phyloP scores from a whole-genome alignment of 2,113 vertebrate genomes.

The Collichthys lucidus region DNA sequence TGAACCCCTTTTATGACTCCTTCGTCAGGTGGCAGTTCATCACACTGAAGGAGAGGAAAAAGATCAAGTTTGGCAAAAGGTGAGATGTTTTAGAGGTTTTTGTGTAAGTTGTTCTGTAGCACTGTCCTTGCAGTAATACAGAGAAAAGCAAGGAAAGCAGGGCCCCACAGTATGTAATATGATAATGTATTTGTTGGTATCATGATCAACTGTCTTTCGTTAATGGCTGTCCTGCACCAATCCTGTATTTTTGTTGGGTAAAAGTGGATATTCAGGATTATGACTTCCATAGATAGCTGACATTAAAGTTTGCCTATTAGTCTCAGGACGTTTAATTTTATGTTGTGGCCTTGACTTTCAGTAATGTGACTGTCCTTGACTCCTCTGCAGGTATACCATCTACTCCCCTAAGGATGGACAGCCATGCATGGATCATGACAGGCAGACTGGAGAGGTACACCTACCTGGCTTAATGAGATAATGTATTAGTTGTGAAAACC shows the following conservation, averaged over 20 bases:
- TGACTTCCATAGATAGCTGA: not conserved
- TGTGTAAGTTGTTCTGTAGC: not conserved
- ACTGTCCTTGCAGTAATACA: not conserved
- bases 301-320: not conserved
- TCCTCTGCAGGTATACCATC: constrained; percentile 91
- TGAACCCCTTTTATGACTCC: constrained; percentile 97
- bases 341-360: not conserved
- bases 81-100: constrained; percentile 59
- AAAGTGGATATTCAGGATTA: not conserved
- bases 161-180: not conserved
- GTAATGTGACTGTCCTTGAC: not conserved
- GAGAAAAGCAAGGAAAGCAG: not conserved
- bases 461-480: not conserved
- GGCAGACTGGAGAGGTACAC: constrained; percentile 96
- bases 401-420: constrained; percentile 98
- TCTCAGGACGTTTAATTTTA: not conserved
- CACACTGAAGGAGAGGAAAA: constrained; percentile 93
- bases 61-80: constrained; percentile 98
- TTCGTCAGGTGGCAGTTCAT: constrained; percentile 97
- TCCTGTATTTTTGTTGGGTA: not conserved
- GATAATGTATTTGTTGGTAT: not conserved
- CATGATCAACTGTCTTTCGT: not conserved
- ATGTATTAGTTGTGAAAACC: not conserved
- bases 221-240: not conserved
- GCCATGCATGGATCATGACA: constrained; percentile 99